Base-by-base conservation (phyloP, 2,888 invertebrate genomes). In the Apotomis turbidana region DNA sequence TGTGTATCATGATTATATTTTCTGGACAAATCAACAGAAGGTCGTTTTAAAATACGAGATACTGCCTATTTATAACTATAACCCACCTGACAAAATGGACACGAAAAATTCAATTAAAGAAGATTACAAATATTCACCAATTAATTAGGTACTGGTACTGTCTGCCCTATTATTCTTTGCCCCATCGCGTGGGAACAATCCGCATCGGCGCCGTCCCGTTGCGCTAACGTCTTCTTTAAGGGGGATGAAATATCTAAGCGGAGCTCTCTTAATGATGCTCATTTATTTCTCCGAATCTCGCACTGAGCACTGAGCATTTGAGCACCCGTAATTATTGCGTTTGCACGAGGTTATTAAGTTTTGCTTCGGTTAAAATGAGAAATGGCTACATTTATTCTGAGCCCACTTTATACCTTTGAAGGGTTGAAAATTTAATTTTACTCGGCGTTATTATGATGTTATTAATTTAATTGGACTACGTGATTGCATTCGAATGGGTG, bases 171-270 rank as follows among this genome's bases (percentile, higher is more conserved):
- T 59, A 52, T 70, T 90, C 90, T 91, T 86, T 91, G 91, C 13
- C 77, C 10, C 38, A 70, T 70, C 78, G 84, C 93, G 93, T 93
- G 93, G 90, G 93, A 93, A 93, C 85, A 81, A 79, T 77, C 79
- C 84, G 81, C 85, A 80, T 80, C 81, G 83, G 85, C 78, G 79
- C 84, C 81, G 79, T 83, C 78, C 83, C 81, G 63, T 64, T 64
- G 64, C 83, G 85, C 86, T 86, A 89, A 92, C 90, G 88, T 92
- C 92, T 93, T 90, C 88, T 90, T 93, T 84, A 84, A 86, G 90
- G 90, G 89, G 92, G 87, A 88, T 91, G 92, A 93, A 93, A 92
- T 92, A 93, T 91, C 88, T 90, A 85, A 90, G 90, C 90, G 91
- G 87, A 87, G 90, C 86, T 90, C 90, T 89, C 91, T 90, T 93